Conservation (phyloP, 2,797 vertebrate genomes). For the Malurus splendens region DNA sequence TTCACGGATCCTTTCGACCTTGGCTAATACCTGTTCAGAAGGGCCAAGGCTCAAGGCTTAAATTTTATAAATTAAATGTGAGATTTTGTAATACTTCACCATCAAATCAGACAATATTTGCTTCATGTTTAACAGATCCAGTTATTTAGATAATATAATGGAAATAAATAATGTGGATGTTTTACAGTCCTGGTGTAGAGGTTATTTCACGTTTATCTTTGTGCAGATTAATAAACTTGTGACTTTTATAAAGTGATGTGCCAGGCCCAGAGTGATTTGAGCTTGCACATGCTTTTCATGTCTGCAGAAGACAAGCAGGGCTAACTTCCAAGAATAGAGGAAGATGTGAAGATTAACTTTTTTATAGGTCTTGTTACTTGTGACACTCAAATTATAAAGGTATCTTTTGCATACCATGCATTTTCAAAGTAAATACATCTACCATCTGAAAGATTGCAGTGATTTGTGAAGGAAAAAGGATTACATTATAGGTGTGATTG, state of each 20-base stretch:
- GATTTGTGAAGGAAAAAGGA: neutral
- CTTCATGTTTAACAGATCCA: neutral
- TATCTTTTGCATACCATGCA: neutral
- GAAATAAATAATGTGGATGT: neutral
- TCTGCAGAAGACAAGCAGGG: neutral
- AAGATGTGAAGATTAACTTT: neutral
- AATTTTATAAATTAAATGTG: neutral
- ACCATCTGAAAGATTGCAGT: neutral
- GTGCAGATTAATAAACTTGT: neutral
- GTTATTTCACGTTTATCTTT: neutral
- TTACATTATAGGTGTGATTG: neutral
- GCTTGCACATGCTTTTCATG: neutral
- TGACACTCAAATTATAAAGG: neutral
- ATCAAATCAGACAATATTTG: neutral
- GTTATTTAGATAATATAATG: neutral
- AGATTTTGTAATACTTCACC: neutral
- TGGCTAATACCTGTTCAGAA: neutral
- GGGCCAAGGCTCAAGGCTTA: neutral
- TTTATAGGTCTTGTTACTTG: neutral
- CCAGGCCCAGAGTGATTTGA: neutral
- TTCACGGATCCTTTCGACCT: neutral
- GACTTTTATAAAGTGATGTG: neutral
- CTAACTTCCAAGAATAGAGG: neutral
- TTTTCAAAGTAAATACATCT: neutral
- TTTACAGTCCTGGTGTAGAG: neutral